phyloP scores from a whole-genome alignment of 2,797 vertebrate species.

The Poecile montanus region DNA sequence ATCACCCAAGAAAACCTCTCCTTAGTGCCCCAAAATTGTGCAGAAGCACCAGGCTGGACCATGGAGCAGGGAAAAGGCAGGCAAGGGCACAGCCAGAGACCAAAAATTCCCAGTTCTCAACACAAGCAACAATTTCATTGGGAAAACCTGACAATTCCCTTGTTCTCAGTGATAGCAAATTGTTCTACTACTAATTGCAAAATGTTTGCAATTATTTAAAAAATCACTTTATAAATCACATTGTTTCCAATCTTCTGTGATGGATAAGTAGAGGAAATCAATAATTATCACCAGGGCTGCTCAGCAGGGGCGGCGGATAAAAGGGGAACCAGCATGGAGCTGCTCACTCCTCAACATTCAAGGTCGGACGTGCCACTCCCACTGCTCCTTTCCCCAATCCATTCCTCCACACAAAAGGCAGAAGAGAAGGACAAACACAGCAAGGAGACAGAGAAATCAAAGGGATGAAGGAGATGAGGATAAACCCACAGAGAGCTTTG shows the following conservation, averaged over 20 bases:
- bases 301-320: neutral
- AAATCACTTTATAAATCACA: neutral
- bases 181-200: slow-evolving; percentile 27
- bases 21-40: neutral
- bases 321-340: neutral
- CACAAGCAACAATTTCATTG: neutral
- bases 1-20: neutral
- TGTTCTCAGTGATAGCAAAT: slow-evolving; percentile 12
- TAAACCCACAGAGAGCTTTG: neutral
- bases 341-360: slow-evolving; percentile 31
- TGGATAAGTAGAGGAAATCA: slow-evolving; percentile 25
- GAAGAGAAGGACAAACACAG: neutral
- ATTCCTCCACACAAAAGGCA: neutral
- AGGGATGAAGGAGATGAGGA: neutral
- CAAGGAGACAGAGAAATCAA: neutral
- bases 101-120: neutral
- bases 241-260: neutral
- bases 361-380: neutral
- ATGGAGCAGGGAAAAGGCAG: neutral
- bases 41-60: neutral
- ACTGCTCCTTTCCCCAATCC: neutral
- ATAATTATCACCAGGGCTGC: slow-evolving; percentile 10
- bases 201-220: neutral
- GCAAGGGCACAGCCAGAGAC: neutral
- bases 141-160: neutral